phyloP scores from a whole-genome alignment of 2,797 vertebrate genomes.

The Lophius americanus region DNA sequence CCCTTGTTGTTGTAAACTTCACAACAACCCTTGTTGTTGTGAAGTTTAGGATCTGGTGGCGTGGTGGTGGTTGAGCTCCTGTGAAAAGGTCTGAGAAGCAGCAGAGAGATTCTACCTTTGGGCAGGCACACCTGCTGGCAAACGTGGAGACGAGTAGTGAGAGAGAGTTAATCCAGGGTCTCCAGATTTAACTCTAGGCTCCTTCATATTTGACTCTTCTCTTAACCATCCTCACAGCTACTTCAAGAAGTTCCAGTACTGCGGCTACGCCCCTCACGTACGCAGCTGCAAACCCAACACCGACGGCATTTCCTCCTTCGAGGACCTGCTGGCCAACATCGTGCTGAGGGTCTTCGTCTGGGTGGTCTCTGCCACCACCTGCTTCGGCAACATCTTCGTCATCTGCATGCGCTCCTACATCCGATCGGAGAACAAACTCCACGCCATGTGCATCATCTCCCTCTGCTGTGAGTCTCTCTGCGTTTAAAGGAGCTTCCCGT shows the following conservation, averaged over 20 bases:
- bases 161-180: no score
- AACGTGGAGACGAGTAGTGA: no score
- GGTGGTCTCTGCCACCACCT: slow-evolving; percentile 95
- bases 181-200: no score
- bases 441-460: slow-evolving; percentile 95
- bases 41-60: no score
- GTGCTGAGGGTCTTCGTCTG: slow-evolving; percentile 96
- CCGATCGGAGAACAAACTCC: slow-evolving; percentile 95
- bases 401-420: slow-evolving; percentile 96
- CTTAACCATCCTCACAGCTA: slow-evolving; percentile 79
- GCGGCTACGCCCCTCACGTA: slow-evolving; percentile 94
- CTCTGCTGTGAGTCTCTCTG: slow-evolving; percentile 92
- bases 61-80: no score
- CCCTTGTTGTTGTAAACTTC: no score
- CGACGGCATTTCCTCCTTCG: slow-evolving; percentile 96
- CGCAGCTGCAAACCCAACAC: slow-evolving; percentile 98
- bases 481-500: not conserved
- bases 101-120: no score
- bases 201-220: not conserved
- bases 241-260: slow-evolving; percentile 99
- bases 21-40: no score
- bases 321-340: slow-evolving; percentile 94
- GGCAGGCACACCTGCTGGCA: no score
- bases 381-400: slow-evolving; percentile 97
- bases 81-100: no score